These are phyloP conservation scores for Synergus umbraculus DNA, from an alignment of 2,888 invertebrate genomes.

Conservation along the genomic window DNA sequence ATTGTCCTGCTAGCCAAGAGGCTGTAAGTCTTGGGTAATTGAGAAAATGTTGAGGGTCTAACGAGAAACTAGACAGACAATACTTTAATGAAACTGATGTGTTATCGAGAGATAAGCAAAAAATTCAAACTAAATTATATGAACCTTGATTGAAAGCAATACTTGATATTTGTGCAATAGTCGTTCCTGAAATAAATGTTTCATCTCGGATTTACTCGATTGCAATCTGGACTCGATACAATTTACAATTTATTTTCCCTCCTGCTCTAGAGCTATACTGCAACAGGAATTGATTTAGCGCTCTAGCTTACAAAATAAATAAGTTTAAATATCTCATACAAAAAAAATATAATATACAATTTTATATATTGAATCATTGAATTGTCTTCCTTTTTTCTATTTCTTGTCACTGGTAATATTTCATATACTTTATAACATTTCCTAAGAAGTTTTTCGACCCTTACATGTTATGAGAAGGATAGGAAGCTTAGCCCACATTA, in stretches of 20 bases:
- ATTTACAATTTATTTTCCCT: conserved; percentile 20
- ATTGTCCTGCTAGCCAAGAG: conserved; percentile 15
- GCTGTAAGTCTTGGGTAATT: conserved; percentile 22
- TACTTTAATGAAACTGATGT: background rate
- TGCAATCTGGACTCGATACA: background rate
- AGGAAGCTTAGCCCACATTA: conserved; percentile 20
- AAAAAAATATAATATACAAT: background rate
- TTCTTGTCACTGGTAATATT: background rate
- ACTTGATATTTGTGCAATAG: background rate
- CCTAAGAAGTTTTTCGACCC: conserved; percentile 22
- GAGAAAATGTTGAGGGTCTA: conserved; percentile 12
- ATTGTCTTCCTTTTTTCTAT: background rate
- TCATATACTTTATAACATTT: conserved; percentile 3
- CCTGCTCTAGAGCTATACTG: background rate
- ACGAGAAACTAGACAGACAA: conserved; percentile 29
- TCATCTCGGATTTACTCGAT: background rate
- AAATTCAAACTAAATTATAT: background rate
- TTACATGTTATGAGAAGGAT: background rate
- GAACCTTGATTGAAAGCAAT: background rate
- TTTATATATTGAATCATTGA: background rate
- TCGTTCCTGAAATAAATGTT: background rate
- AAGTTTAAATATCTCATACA: background rate
- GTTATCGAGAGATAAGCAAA: background rate
- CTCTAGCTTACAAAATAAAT: background rate
- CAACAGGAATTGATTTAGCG: conserved; percentile 1